Base-by-base conservation (phyloP, 2,113 vertebrate genomes). In the Phalacrocorax pelagicus region DNA sequence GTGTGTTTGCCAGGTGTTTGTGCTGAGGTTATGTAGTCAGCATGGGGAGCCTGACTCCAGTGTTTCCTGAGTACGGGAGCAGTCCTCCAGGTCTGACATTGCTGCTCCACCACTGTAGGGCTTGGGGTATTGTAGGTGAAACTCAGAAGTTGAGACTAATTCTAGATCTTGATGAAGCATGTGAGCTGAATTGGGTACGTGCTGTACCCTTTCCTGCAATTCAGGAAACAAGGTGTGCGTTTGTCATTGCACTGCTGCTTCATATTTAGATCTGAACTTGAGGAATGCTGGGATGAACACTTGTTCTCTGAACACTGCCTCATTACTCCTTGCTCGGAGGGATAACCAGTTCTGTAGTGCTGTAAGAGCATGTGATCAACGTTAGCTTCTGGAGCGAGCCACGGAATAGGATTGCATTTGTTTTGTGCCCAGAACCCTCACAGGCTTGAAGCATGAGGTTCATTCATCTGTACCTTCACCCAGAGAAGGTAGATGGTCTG, bases 111-210 rank as follows among this genome's bases (percentile, higher is more conserved):
- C 42, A 11, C 22, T 2, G 9, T 23, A 66, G 77, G 62, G 74
- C 69, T 94, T 97, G 71, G 52, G 93, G 73, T 88, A 59, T 63
- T 92, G 55, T 71, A 85, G 71, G 59, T 23, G 87, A 78, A 92
- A 75, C 83, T 78, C 91, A 78, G n/a, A 92, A 58, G 70, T 22
- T 71, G 29, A 42, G 81, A 94, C 97, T 98, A 98, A 98, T 97
- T 97, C 98, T 98, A 97, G 90, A 40, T 94, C 74, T 94, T 66
- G 44, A 55, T 88, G 94, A 94, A 97, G 78, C 84, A 69, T 67
- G 59, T 86, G 10, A 94, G 46, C 69, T 69, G 49, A 92, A 72
- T 18, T 61, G 26, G 85, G 89, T 95, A 94, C 51, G 0, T 91
- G 69, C 95, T 83, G 94, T 95, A 86, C 93, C 30, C 34, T 79